Conservation (phyloP, 1,140 invertebrate species). For the Caenorhabditis tropicalis region DNA sequence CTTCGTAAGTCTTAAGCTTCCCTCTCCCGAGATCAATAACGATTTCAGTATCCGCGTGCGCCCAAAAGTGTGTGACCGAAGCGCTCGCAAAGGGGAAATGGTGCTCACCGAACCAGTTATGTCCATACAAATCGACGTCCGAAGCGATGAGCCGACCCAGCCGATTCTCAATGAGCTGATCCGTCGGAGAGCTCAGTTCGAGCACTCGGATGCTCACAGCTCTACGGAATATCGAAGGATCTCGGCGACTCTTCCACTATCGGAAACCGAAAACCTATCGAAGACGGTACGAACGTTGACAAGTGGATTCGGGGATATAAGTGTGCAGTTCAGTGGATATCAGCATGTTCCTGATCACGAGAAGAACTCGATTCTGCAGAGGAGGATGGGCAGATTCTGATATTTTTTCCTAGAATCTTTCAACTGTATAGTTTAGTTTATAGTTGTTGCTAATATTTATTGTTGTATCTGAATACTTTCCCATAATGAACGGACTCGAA, state of each 20-base stretch:
- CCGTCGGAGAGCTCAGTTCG: conserved; percentile 21
- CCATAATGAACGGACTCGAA: no score
- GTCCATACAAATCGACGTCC: not conserved
- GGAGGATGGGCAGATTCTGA: no score
- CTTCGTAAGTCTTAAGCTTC: conserved; percentile 25
- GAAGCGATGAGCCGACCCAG: conserved; percentile 2
- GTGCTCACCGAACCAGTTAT: conserved; percentile 44
- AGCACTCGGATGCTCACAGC: not conserved
- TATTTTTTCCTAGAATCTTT: no score
- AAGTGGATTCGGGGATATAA: conserved; percentile 22
- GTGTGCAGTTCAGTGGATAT: conserved; percentile 8
- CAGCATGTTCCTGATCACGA: conserved; percentile 4
- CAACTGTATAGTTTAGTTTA: no score
- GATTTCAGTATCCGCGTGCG: conserved; percentile 46
- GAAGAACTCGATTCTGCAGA: not conserved
- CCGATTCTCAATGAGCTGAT: conserved; percentile 28
- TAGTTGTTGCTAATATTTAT: no score
- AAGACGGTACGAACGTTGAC: not conserved
- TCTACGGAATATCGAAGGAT: not conserved
- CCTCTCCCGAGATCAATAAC: not conserved
- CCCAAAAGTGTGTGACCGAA: conserved; percentile 50
- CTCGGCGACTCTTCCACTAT: not conserved
- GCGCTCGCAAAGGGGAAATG: not conserved
- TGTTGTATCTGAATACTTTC: no score
- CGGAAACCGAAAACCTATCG: conserved; percentile 15